Evolutionary conservation across 2,888 invertebrate genomes (phyloP).

Genomic region (Aphodius granarius): DNA sequence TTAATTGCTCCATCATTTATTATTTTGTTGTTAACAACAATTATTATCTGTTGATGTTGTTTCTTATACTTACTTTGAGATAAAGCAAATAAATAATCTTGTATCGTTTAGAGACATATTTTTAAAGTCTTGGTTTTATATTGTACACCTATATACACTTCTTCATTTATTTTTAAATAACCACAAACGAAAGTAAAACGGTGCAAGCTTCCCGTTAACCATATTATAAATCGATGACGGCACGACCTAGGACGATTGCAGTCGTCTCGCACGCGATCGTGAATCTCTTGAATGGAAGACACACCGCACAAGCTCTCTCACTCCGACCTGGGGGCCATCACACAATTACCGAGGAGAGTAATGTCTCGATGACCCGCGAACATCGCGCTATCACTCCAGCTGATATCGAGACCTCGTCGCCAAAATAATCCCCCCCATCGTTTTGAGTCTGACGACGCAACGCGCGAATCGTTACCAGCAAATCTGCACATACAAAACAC

Average conservation of each 20-base stretch:
- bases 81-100: no score
- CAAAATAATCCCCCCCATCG: constrained; percentile 10
- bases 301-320: constrained; percentile 17
- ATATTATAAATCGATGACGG: constrained; percentile 11
- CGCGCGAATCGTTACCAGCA: not conserved
- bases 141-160: no score
- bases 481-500: constrained; percentile 28
- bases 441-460: constrained; percentile 9
- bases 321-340: not conserved
- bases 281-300: constrained; percentile 46
- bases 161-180: no score
- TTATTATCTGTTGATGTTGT: no score
- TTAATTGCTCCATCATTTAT: no score
- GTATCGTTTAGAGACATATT: no score
- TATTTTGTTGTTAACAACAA: no score
- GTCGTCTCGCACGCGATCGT: constrained; percentile 37
- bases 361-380: constrained; percentile 34
- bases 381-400: constrained; percentile 20
- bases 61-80: no score
- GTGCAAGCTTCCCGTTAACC: constrained; percentile 5
- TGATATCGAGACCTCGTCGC: constrained; percentile 7
- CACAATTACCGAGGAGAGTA: constrained; percentile 19
- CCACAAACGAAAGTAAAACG: not conserved
- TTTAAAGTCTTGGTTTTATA: no score
- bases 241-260: constrained; percentile 44